phyloP scores from a whole-genome alignment of 2,888 invertebrate genomes.

The Helobdella robusta region DNA sequence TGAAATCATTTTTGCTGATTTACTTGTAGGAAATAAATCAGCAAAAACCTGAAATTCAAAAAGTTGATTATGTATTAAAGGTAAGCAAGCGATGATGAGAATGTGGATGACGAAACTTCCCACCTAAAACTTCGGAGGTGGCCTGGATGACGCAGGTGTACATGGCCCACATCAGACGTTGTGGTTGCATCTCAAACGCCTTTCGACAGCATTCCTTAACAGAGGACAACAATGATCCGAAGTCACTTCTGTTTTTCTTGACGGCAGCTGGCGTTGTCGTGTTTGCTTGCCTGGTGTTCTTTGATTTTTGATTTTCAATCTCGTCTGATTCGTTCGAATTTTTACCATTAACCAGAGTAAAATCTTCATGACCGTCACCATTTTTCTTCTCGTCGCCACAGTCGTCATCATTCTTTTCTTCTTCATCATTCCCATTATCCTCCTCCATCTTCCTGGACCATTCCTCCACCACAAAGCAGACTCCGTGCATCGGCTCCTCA shows the following conservation, averaged over 20 bases:
- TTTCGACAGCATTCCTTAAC: slow-evolving; percentile 77
- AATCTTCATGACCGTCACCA: not conserved
- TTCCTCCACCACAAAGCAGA: slow-evolving; percentile 72
- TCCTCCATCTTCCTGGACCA: slow-evolving; percentile 53
- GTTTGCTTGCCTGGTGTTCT: not conserved
- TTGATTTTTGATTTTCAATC: not conserved
- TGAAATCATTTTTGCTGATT: too few species aligned
- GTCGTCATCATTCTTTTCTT: not conserved
- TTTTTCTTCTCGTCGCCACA: not conserved
- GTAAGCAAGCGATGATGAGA: not conserved
- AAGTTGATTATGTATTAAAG: not conserved
- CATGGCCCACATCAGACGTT: slow-evolving; percentile 88
- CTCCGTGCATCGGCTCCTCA: slow-evolving; percentile 92
- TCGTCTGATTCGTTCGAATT: not conserved
- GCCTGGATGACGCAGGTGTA: slow-evolving; percentile 73
- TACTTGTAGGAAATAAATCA: not conserved
- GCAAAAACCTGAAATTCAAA: not conserved
- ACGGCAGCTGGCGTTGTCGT: not conserved
- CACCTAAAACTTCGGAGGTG: slow-evolving; percentile 76
- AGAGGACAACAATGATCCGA: slow-evolving; percentile 81
- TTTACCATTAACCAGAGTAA: too few species aligned
- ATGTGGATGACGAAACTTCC: not conserved
- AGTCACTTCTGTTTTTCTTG: not conserved
- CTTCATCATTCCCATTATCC: not conserved
- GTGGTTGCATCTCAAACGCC: slow-evolving; percentile 78